These are phyloP conservation scores for Asobara japonica DNA, from an alignment of 1,140 invertebrate genomes.

Conservation along the genomic window DNA sequence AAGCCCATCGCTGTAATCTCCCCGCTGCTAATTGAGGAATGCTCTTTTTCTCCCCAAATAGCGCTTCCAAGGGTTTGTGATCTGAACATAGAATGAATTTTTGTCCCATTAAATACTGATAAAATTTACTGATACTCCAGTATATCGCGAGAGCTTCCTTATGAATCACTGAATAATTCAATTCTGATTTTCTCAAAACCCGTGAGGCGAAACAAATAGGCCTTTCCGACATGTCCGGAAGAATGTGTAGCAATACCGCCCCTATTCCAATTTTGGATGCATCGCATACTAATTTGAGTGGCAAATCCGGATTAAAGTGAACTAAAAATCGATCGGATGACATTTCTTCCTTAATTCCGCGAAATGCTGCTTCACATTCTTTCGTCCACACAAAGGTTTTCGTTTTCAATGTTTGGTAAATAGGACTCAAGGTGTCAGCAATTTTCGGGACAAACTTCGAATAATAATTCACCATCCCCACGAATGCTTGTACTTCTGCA, in stretches of 20 bases:
- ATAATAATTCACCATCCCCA: constrained; percentile 65
- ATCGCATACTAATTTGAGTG: constrained; percentile 50
- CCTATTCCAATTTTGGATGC: constrained; percentile 52
- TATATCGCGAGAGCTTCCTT: constrained; percentile 52
- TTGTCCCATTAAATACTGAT: constrained; percentile 57
- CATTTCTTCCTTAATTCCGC: constrained; percentile 45
- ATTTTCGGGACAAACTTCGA: constrained; percentile 57
- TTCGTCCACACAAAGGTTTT: constrained; percentile 52
- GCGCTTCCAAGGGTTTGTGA: too few species aligned
- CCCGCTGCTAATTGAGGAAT: too few species aligned
- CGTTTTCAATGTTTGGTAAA: constrained; percentile 54
- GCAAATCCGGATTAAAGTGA: constrained; percentile 45
- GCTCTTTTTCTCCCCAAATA: too few species aligned
- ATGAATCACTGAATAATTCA: constrained; percentile 45
- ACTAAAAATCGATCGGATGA: constrained; percentile 41
- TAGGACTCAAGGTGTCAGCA: constrained; percentile 35
- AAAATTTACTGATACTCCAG: constrained; percentile 43
- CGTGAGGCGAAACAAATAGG: constrained; percentile 55
- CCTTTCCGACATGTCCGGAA: constrained; percentile 40
- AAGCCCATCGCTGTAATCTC: too few species aligned
- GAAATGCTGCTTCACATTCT: constrained; percentile 49
- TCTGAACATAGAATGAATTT: too few species aligned
- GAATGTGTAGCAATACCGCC: constrained; percentile 49
- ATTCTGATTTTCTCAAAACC: constrained; percentile 40
- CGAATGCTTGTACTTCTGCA: constrained; percentile 56